Conservation (phyloP, 2,113 vertebrate species). For the Callopanchax toddi region DNA sequence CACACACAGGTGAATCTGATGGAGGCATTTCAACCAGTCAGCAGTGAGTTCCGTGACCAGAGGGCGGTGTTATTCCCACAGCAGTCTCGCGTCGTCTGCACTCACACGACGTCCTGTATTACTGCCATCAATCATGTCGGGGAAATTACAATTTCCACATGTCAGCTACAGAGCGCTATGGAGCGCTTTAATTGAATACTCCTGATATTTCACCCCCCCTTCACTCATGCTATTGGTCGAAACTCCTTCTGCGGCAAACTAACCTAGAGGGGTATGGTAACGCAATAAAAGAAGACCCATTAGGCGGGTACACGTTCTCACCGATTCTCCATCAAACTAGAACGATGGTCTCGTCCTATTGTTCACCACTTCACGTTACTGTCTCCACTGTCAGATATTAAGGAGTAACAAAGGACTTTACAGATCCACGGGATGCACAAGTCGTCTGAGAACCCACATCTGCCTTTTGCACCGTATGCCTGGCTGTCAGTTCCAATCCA, state of each 20-base stretch:
- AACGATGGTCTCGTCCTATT: slow-evolving; percentile 35
- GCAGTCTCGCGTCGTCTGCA: slow-evolving; percentile 63
- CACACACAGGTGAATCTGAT: slow-evolving; percentile 51
- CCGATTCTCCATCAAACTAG: slow-evolving; percentile 20
- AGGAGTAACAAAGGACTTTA: slow-evolving; percentile 39
- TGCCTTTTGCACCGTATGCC: slow-evolving; percentile 18
- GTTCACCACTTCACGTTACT: slow-evolving; percentile 31
- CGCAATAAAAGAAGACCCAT: slow-evolving; percentile 43
- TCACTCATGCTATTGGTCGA: slow-evolving; percentile 59
- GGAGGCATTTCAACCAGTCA: slow-evolving; percentile 63
- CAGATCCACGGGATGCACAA: slow-evolving; percentile 30
- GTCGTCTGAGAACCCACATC: slow-evolving; percentile 9
- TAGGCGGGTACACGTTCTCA: slow-evolving; percentile 8
- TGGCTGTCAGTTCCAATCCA: slow-evolving; percentile 62
- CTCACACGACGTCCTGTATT: slow-evolving; percentile 74
- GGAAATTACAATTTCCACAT: slow-evolving; percentile 81
- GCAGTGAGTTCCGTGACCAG: slow-evolving; percentile 61
- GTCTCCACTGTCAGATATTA: slow-evolving; percentile 20
- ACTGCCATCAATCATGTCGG: slow-evolving; percentile 81
- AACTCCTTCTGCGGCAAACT: slow-evolving; percentile 49
- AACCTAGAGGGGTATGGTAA: slow-evolving; percentile 56
- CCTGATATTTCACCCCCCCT: slow-evolving; percentile 13
- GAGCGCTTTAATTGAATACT: slow-evolving; percentile 80
- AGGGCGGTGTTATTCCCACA: slow-evolving; percentile 68
- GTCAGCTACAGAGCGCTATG: slow-evolving; percentile 75